Percentiles rank a stretch among this genome's conserved stretches.
These are phyloP conservation scores for Aegithalos caudatus DNA, from an alignment of 2,113 vertebrate species.

Conservation along the genomic window DNA sequence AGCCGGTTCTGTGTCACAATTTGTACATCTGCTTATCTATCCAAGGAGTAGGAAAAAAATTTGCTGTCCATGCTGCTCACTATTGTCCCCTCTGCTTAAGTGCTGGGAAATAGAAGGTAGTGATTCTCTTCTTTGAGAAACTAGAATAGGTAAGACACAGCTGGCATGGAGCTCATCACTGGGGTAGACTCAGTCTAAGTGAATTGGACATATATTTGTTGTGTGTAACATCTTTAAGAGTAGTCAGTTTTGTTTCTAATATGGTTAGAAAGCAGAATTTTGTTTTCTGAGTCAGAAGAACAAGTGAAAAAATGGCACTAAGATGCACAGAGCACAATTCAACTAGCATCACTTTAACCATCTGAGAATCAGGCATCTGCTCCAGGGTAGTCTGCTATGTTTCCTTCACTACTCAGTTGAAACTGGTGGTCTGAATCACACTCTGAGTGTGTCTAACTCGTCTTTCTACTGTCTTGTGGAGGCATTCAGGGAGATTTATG, in stretches of 20 bases:
- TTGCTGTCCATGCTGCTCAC: not conserved
- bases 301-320: not conserved
- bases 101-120: not conserved
- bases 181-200: not conserved
- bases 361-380: not conserved
- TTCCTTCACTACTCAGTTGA: not conserved
- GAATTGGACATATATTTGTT: not conserved
- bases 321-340: not conserved
- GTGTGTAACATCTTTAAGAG: fast-evolving
- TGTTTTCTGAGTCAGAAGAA: not conserved
- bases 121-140: not conserved
- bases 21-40: not conserved
- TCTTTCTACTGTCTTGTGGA: not conserved
- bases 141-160: not conserved
- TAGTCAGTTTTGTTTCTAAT: not conserved
- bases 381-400: not conserved
- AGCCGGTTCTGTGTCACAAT: not conserved
- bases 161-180: not conserved
- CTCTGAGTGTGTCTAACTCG: not conserved
- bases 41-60: not conserved
- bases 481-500: not conserved
- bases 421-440: not conserved
- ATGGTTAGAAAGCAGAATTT: not conserved
- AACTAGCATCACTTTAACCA: not conserved
- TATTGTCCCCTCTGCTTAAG: not conserved